Conservation (phyloP, 2,888 invertebrate species). For the Brachypalpus laphriformis region DNA sequence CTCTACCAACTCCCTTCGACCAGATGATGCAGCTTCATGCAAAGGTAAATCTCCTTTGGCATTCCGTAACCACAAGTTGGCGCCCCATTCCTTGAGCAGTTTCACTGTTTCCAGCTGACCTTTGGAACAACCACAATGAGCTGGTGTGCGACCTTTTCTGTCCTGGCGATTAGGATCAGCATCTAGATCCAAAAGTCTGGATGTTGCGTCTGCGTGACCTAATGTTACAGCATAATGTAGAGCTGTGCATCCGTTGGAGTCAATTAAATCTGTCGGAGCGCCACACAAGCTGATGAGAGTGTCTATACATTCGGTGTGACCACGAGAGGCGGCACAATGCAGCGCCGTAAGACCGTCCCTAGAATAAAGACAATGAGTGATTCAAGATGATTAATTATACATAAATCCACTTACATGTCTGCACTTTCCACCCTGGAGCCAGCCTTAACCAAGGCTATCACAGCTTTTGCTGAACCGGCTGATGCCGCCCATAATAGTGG, state of each 20-base stretch:
- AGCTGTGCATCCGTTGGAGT: slow-evolving; percentile 97
- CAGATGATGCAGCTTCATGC: slow-evolving; percentile 97
- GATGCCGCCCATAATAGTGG: slow-evolving; percentile 99
- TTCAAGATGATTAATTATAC: not conserved
- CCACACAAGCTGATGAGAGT: slow-evolving; percentile 94
- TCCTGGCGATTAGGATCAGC: slow-evolving; percentile 97
- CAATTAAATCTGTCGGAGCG: slow-evolving; percentile 93
- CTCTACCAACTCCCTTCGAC: slow-evolving; percentile 92
- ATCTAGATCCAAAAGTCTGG: slow-evolving; percentile 93
- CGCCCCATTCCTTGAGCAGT: slow-evolving; percentile 88
- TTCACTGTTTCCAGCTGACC: slow-evolving; percentile 95
- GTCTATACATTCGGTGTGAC: slow-evolving; percentile 96
- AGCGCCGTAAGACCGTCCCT: slow-evolving; percentile 97
- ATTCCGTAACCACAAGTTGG: slow-evolving; percentile 95
- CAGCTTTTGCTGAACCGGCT: slow-evolving; percentile 96
- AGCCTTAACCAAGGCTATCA: slow-evolving; percentile 93
- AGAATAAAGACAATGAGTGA: slow-evolving; percentile 45
- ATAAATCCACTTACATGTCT: slow-evolving; percentile 86
- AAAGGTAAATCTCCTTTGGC: slow-evolving; percentile 97
- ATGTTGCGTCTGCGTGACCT: slow-evolving; percentile 97
- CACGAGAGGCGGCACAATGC: slow-evolving; percentile 98
- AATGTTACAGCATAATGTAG: slow-evolving; percentile 98
- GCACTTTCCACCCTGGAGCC: slow-evolving; percentile 92
- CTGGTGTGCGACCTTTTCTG: slow-evolving; percentile 94
- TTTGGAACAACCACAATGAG: slow-evolving; percentile 97